Evolutionary conservation across 2,888 invertebrate genomes (phyloP).

Genomic region (Plebejus anna): DNA sequence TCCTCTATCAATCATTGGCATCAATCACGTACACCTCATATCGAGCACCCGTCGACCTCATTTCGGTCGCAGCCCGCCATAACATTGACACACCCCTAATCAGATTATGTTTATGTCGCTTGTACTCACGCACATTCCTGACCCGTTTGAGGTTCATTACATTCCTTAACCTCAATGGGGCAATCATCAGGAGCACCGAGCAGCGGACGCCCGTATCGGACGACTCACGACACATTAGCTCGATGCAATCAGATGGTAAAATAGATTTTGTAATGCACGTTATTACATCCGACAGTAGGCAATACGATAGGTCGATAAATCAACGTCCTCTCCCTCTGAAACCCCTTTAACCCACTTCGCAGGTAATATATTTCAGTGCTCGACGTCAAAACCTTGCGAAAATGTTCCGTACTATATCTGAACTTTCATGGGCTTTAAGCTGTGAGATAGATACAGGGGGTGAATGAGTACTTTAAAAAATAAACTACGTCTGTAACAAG

Average conservation of each 20-base stretch:
- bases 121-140: conserved; percentile 16
- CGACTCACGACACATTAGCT: not conserved
- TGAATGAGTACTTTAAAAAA: too few species aligned
- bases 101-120: conserved; percentile 21
- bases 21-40: not conserved
- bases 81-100: conserved; percentile 17
- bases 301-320: conserved; percentile 12
- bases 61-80: not conserved
- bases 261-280: not conserved
- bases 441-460: too few species aligned
- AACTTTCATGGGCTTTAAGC: too few species aligned
- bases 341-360: not conserved
- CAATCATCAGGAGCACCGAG: not conserved
- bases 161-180: conserved; percentile 16
- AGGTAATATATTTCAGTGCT: not conserved
- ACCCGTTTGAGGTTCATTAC: conserved; percentile 14
- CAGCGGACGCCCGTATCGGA: conserved; percentile 2
- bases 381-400: not conserved
- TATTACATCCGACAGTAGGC: not conserved
- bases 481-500: too few species aligned
- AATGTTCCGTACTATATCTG: too few species aligned
- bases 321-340: not conserved
- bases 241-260: not conserved
- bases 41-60: not conserved
- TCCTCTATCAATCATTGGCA: not conserved